These are phyloP conservation scores for Mus pahari DNA, from an alignment of 2,113 vertebrate genomes.

Conservation along the genomic window DNA sequence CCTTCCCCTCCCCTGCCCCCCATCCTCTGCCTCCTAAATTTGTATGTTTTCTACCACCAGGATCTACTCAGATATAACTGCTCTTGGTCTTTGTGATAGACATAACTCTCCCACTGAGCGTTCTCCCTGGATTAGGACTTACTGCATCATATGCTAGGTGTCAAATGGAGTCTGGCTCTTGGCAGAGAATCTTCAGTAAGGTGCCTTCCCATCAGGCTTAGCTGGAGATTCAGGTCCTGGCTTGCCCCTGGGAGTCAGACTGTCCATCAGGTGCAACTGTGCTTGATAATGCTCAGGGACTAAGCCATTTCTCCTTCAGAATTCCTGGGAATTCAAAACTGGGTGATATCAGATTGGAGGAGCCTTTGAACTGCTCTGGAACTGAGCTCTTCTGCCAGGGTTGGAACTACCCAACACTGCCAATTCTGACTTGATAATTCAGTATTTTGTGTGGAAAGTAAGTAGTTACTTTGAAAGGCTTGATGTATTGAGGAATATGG, in stretches of 20 bases:
- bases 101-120: not conserved
- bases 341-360: not conserved
- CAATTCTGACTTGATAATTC: conserved; percentile 33
- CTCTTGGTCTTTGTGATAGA: not conserved
- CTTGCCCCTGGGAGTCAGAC: conserved; percentile 28
- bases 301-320: conserved; percentile 18
- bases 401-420: not conserved
- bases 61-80: not conserved
- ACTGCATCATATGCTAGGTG: not conserved
- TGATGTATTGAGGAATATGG: not conserved
- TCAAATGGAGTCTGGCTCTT: not conserved
- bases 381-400: conserved; percentile 19
- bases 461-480: not conserved
- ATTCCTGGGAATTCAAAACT: not conserved
- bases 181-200: not conserved
- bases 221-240: conserved; percentile 32
- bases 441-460: conserved; percentile 23
- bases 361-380: conserved; percentile 17
- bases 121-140: not conserved
- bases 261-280: not conserved
- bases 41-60: not conserved
- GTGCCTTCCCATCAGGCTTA: not conserved
- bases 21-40: not conserved
- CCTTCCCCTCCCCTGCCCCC: accelerated
- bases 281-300: conserved; percentile 17